phyloP scores from a whole-genome alignment of 2,113 vertebrate species.

The Arothron firmamentum region DNA sequence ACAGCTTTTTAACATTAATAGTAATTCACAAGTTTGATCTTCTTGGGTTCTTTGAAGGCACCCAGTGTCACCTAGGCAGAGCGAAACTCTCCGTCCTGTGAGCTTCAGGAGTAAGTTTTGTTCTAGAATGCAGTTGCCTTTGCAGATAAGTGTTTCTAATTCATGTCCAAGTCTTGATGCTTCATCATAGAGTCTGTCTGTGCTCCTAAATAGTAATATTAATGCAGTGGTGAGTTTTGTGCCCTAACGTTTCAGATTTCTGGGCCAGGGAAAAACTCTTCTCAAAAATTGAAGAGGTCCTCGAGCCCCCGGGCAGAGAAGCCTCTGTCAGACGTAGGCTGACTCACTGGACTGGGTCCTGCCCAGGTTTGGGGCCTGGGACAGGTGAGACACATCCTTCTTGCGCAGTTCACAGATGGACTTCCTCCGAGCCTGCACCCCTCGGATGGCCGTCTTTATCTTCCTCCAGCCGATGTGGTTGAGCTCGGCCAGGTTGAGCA shows the following conservation, averaged over 20 bases:
- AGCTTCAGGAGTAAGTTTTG: constrained; percentile 29
- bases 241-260: constrained; percentile 46
- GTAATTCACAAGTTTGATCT: constrained; percentile 52
- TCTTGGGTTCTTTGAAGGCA: constrained; percentile 64
- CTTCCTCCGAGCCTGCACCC: constrained; percentile 79
- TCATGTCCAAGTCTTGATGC: constrained; percentile 43
- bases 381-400: constrained; percentile 79
- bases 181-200: constrained; percentile 47
- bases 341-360: constrained; percentile 87
- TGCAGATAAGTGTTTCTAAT: constrained; percentile 26
- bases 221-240: constrained; percentile 53
- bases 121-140: constrained; percentile 41
- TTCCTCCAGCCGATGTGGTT: constrained; percentile 92
- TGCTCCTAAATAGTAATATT: constrained; percentile 63
- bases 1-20: constrained; percentile 47
- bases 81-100: constrained; percentile 35
- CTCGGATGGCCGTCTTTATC: constrained; percentile 81
- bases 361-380: constrained; percentile 77
- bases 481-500: constrained; percentile 88
- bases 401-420: constrained; percentile 79
- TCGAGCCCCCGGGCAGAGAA: constrained; percentile 63
- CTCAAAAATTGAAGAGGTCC: constrained; percentile 55
- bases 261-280: constrained; percentile 57
- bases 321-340: constrained; percentile 82
- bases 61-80: constrained; percentile 66